phyloP scores from a whole-genome alignment of 2,113 vertebrate species.

The Salminus brasiliensis region DNA sequence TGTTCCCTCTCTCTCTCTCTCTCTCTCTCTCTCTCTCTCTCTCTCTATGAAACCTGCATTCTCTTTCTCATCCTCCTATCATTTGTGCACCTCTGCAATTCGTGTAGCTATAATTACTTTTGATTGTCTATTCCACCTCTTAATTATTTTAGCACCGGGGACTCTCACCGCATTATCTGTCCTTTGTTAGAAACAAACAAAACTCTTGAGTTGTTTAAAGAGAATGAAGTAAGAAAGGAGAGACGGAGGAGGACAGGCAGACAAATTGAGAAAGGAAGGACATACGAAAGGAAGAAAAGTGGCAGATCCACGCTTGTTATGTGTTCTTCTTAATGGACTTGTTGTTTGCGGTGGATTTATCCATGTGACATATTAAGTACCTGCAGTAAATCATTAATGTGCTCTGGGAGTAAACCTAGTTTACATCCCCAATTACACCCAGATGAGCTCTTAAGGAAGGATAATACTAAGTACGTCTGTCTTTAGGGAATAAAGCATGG shows the following conservation, averaged over 20 bases:
- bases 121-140: conserved; percentile 21
- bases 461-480: conserved; percentile 8
- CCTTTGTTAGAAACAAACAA: not conserved
- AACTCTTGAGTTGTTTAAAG: not conserved
- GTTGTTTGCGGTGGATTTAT: not conserved
- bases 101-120: conserved; percentile 11
- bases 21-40: not conserved
- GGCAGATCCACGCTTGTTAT: too few species aligned
- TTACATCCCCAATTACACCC: conserved; percentile 12
- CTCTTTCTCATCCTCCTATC: conserved; percentile 5
- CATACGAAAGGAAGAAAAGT: not conserved
- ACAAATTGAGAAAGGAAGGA: not conserved
- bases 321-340: conserved; percentile 14
- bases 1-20: not conserved
- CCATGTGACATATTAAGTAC: conserved; percentile 33
- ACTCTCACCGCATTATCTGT: not conserved
- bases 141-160: conserved; percentile 20
- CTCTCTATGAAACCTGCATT: not conserved
- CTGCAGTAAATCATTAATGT: conserved; percentile 48
- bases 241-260: not conserved
- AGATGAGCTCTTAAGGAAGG: conserved; percentile 8
- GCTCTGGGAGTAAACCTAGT: conserved; percentile 30
- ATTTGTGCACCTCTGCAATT: not conserved
- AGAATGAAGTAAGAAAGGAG: not conserved
- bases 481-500: conserved; percentile 26